A percentile compares a stretch with the other conserved stretches of the same genome.
These are phyloP conservation scores for Holcopasites calliopsidis DNA, from an alignment of 1,140 invertebrate genomes.

Conservation along the genomic window DNA sequence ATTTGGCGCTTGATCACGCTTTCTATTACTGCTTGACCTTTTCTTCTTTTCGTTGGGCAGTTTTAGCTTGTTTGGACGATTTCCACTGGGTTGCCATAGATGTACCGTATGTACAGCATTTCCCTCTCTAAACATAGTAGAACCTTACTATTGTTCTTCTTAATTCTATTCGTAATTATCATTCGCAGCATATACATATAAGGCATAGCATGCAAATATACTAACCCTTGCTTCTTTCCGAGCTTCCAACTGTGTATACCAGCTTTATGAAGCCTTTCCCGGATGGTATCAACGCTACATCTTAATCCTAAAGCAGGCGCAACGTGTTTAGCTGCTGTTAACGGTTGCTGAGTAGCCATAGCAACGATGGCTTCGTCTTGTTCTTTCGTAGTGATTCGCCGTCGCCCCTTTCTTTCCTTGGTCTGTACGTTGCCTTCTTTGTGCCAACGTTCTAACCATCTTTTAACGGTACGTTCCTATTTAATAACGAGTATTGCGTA, in stretches of 20 bases:
- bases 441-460: conserved; percentile 77
- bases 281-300: conserved; percentile 77
- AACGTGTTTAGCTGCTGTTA: conserved; percentile 77
- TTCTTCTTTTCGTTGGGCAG: conserved; percentile 65
- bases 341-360: conserved; percentile 76
- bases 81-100: conserved; percentile 77
- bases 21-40: conserved; percentile 59
- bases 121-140: conserved; percentile 69
- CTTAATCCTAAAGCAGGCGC: conserved; percentile 76
- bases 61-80: conserved; percentile 75
- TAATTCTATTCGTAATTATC: too few relatives aligned
- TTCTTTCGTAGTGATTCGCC: conserved; percentile 77
- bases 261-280: conserved; percentile 77
- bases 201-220: neutral
- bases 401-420: conserved; percentile 77
- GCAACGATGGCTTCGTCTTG: conserved; percentile 77
- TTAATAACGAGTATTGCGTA: conserved; percentile 43
- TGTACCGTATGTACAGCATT: conserved; percentile 77
- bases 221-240: conserved; percentile 77
- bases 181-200: neutral
- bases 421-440: conserved; percentile 79
- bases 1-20: conserved; percentile 40
- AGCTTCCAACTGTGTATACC: conserved; percentile 79
- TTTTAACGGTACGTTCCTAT: conserved; percentile 76
- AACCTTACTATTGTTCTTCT: too few relatives aligned